Conservation (phyloP, 2,113 vertebrate species). For the Caranx ignobilis region DNA sequence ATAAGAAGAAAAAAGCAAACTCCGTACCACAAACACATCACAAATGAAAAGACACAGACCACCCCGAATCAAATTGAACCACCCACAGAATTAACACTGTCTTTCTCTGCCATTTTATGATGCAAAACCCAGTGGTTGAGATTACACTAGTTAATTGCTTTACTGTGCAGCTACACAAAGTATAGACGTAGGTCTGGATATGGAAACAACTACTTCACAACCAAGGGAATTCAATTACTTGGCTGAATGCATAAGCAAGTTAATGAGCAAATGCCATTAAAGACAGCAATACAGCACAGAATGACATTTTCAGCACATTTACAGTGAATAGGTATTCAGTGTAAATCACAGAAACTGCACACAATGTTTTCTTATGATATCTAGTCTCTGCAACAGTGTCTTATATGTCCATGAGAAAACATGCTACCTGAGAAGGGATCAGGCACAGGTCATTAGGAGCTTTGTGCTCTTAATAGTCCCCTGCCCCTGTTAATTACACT, state of each 20-base stretch:
- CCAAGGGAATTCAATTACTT: slow-evolving; percentile 62
- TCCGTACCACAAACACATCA: background rate
- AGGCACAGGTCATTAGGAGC: background rate
- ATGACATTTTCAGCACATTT: slow-evolving; percentile 46
- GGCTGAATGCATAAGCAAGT: slow-evolving; percentile 58
- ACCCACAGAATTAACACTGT: background rate
- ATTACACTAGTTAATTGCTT: slow-evolving; percentile 46
- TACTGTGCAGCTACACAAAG: slow-evolving; percentile 24
- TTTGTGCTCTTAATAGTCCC: background rate
- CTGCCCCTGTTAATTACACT: slow-evolving; percentile 24
- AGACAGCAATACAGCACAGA: slow-evolving; percentile 34
- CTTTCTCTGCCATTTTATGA: slow-evolving; percentile 36
- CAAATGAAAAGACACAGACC: slow-evolving; percentile 8
- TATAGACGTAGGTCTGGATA: slow-evolving; percentile 12
- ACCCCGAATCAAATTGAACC: slow-evolving; percentile 34
- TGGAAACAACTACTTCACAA: slow-evolving; percentile 29
- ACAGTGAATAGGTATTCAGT: background rate
- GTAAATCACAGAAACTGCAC: background rate
- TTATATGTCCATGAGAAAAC: background rate
- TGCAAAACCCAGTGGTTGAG: slow-evolving; percentile 5
- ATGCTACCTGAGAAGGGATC: background rate
- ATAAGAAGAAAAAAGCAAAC: background rate
- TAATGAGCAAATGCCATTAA: slow-evolving; percentile 49
- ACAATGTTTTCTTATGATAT: background rate
- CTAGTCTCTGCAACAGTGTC: background rate